Conservation (phyloP, 1,140 invertebrate species). For the Drosophila truncata region DNA sequence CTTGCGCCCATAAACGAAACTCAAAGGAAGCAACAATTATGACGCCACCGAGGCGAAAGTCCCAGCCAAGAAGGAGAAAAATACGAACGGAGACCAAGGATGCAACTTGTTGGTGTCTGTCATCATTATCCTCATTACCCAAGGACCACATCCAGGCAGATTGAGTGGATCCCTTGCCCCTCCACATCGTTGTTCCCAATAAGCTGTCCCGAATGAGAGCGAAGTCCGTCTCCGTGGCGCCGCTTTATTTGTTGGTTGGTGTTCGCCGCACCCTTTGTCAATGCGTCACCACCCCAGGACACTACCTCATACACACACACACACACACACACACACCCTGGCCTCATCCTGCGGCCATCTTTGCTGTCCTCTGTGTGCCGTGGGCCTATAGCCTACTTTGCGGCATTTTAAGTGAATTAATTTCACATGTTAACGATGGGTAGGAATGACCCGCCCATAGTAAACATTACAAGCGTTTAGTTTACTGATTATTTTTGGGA, state of each 20-base stretch:
- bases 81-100: constrained; percentile 22
- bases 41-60: constrained; percentile 25
- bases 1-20: constrained; percentile 2
- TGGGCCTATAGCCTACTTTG: constrained; percentile 73
- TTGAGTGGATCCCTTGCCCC: constrained; percentile 30
- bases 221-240: constrained; percentile 38
- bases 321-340: constrained; percentile 8
- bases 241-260: constrained; percentile 46
- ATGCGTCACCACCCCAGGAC: constrained; percentile 61
- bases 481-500: constrained; percentile 55
- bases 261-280: constrained; percentile 61
- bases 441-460: constrained; percentile 2
- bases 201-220: constrained; percentile 32
- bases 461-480: constrained; percentile 57
- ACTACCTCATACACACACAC: neutral
- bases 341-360: constrained; percentile 16
- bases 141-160: constrained; percentile 35
- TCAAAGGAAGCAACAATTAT: constrained; percentile 56
- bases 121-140: constrained; percentile 67
- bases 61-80: neutral
- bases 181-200: constrained; percentile 7
- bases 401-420: constrained; percentile 78
- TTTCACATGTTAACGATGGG: constrained; percentile 54
- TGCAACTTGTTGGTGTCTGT: constrained; percentile 66
- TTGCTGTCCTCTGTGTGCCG: constrained; percentile 7